Base-by-base conservation (phyloP, 1,140 invertebrate species). In the Drosophila pandora region DNA sequence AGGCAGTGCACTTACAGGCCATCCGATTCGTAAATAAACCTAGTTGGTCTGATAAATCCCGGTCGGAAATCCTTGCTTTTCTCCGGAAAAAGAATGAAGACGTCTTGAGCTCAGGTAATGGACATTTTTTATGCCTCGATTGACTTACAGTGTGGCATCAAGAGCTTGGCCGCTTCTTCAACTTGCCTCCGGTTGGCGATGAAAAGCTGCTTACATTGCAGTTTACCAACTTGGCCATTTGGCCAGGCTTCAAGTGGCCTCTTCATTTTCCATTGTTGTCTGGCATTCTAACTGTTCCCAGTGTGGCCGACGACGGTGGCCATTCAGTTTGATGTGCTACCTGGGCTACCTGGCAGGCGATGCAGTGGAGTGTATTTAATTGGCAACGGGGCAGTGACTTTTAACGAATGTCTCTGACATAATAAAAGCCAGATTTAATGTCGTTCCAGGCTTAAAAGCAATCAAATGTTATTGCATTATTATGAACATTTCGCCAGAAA, bases 121-220 rank as follows among this genome's bases (percentile, higher is more conserved):
- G 39, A 53, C 78, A 62, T 54, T 80, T 85, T 84, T 53, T 59
- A 72, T 64, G 76, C 80, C 62, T 73, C 62, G 65, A 67, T 84
- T 73, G 76, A 65, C 65, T 63, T 54, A 23, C 64, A 61, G 50
- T 83, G 48, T 13, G 34, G 17, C 41, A 37, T 69, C 45, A 54
- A 82, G 57, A 47, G 63, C 56, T 39, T 8, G 43, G 7, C 21
- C 43, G 1, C 22, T 13, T 32, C 37, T 55, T 62, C 49, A 72
- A 37, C 34, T 37, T 4, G 63, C 23, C 54, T 17, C 50, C 25
- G 45, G 34, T 10, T 37, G 43, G 23, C 22, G 25, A 28, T 17
- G 47, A 10, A 43, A 47, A 47, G 43, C 21, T 43, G 39, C 47
- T 70, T 25, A 76, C 34, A 39, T 21, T 30, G 48, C 65, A 50